Conservation (phyloP, 2,888 invertebrate species). For the Temnothorax rugatulus region DNA sequence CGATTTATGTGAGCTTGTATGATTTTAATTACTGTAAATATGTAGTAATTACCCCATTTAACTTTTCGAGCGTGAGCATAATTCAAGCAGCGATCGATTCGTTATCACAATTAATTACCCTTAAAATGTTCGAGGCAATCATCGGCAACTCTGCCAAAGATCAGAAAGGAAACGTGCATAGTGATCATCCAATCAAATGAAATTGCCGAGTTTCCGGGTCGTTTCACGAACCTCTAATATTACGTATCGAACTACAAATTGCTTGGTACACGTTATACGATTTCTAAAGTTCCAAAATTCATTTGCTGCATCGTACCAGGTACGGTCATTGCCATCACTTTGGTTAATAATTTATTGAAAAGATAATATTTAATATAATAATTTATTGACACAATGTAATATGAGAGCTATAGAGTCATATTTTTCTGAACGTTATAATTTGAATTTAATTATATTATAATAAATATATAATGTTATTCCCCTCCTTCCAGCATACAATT, state of each 20-base stretch:
- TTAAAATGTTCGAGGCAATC: constrained; percentile 40
- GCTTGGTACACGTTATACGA: constrained; percentile 28
- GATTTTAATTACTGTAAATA: constrained; percentile 40
- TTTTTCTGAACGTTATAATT: background rate
- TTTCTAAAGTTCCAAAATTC: constrained; percentile 42
- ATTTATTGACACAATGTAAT: constrained; percentile 22
- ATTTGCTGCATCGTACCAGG: constrained; percentile 40
- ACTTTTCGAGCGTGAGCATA: constrained; percentile 50
- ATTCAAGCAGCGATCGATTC: constrained; percentile 58
- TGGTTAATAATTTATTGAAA: constrained; percentile 9
- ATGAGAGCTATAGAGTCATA: background rate
- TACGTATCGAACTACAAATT: constrained; percentile 56
- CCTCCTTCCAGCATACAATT: background rate
- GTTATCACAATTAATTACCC: constrained; percentile 22
- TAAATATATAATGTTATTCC: background rate
- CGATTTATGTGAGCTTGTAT: background rate
- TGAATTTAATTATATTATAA: constrained; percentile 7
- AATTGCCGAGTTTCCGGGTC: constrained; percentile 28
- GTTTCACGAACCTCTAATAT: constrained; percentile 51
- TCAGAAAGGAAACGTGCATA: constrained; percentile 39
- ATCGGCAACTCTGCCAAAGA: constrained; percentile 19
- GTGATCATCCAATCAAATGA: constrained; percentile 48
- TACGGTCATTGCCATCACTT: constrained; percentile 19
- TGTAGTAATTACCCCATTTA: constrained; percentile 38
- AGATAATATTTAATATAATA: background rate